Conservation (phyloP, 35 echinoderm and acorn worm genomes). For the Lytechinus variegatus region DNA sequence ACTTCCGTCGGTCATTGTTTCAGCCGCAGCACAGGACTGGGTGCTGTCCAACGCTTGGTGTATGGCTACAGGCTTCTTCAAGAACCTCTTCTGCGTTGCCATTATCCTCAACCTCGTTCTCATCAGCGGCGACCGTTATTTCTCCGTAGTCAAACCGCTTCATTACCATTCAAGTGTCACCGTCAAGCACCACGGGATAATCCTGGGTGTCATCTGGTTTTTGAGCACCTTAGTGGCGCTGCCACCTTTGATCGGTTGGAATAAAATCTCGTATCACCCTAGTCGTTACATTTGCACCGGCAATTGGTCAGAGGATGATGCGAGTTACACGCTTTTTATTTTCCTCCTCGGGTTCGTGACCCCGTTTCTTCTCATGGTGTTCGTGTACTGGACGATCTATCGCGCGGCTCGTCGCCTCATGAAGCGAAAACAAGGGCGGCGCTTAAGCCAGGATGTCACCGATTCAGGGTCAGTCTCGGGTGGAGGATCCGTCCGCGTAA, state of each 20-base stretch:
- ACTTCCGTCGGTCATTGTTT: constrained; percentile 35
- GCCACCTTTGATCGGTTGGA: constrained; percentile 77
- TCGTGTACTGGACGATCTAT: constrained; percentile 74
- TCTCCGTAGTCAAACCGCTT: constrained; percentile 26
- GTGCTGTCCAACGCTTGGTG: constrained; percentile 48
- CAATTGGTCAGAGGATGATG: neutral
- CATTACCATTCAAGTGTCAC: constrained; percentile 36
- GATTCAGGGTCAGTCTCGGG: neutral
- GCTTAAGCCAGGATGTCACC: neutral
- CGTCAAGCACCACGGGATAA: constrained; percentile 28
- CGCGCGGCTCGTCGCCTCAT: constrained; percentile 69
- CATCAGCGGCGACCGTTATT: constrained; percentile 38
- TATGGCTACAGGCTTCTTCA: constrained; percentile 27
- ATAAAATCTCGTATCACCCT: constrained; percentile 60
- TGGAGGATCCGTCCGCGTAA: constrained; percentile 20
- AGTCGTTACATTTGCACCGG: constrained; percentile 73
- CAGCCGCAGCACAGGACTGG: constrained; percentile 37
- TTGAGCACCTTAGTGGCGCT: constrained; percentile 55
- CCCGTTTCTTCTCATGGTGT: constrained; percentile 65
- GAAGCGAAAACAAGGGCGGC: constrained; percentile 53
- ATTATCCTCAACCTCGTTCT: constrained; percentile 38
- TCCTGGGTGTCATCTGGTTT: constrained; percentile 38
- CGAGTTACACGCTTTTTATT: constrained; percentile 67
- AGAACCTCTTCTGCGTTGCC: constrained; percentile 43
- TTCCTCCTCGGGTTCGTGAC: constrained; percentile 69